Conservation (phyloP, 2,113 vertebrate species). For the Thunnus thynnus region DNA sequence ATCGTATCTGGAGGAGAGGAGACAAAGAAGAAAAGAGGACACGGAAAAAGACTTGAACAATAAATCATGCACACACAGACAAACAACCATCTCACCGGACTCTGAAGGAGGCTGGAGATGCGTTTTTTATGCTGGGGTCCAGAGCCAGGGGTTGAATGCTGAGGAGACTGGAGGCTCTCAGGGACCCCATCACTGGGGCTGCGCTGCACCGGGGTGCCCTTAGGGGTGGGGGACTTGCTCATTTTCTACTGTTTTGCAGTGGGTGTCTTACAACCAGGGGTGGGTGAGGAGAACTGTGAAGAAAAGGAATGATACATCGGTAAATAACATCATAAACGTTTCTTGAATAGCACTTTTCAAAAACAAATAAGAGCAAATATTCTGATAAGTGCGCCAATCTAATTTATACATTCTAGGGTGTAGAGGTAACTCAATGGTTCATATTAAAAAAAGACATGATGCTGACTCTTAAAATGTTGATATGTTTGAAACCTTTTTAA, state of each 20-base stretch:
- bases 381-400: neutral
- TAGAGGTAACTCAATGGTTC: too few relatives aligned
- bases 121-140: slow-evolving; percentile 92
- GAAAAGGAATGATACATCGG: neutral
- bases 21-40: slow-evolving; percentile 69
- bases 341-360: neutral
- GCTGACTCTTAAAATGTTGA: too few relatives aligned
- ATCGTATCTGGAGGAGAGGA: slow-evolving; percentile 65
- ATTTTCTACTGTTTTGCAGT: slow-evolving; percentile 71
- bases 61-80: neutral
- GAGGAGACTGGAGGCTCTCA: slow-evolving; percentile 83
- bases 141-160: slow-evolving; percentile 88
- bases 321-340: neutral
- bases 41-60: neutral
- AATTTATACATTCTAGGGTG: too few relatives aligned
- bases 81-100: slow-evolving; percentile 82
- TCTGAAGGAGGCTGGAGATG: slow-evolving; percentile 95
- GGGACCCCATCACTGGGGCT: slow-evolving; percentile 89
- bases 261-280: slow-evolving; percentile 63
- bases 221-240: slow-evolving; percentile 86
- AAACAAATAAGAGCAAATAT: neutral
- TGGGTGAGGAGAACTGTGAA: slow-evolving; percentile 44
- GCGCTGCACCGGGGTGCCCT: slow-evolving; percentile 82
- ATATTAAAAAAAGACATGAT: too few relatives aligned
- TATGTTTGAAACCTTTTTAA: too few relatives aligned